Conservation (phyloP, 2,113 vertebrate species). For the Irena cyanogastra region DNA sequence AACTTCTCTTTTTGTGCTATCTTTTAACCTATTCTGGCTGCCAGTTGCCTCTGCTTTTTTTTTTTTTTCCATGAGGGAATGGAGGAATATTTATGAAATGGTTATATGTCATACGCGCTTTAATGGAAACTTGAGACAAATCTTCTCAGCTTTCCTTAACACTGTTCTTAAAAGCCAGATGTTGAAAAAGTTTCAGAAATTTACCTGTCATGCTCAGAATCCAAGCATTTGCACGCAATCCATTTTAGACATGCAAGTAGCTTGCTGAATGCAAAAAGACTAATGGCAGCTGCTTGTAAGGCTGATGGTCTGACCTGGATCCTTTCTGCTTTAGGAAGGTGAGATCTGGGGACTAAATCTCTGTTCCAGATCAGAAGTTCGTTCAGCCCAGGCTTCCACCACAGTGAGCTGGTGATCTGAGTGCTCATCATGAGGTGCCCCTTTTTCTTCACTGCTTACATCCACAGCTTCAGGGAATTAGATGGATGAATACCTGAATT, state of each 20-base stretch:
- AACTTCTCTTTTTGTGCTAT: not conserved
- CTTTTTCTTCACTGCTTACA: not conserved
- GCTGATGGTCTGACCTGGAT: not conserved
- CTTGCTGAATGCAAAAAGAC: not conserved
- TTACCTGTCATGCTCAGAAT: not conserved
- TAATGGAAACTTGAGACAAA: conserved; percentile 2
- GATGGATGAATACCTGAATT: not conserved
- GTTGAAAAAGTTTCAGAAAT: not conserved
- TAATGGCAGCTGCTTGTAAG: not conserved
- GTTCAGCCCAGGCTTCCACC: not conserved
- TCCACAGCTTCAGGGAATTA: not conserved
- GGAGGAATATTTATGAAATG: not conserved
- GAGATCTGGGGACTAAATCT: not conserved
- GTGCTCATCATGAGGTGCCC: not conserved
- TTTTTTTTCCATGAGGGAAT: not conserved
- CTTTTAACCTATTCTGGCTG: not conserved
- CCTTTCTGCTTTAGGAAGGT: not conserved
- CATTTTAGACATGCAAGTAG: not conserved
- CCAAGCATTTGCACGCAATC: not conserved
- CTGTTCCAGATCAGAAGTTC: not conserved
- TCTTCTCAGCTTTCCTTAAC: not conserved
- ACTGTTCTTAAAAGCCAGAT: not conserved
- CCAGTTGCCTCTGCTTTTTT: not conserved
- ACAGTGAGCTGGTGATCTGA: not conserved
- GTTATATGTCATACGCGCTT: fast-evolving